These are phyloP conservation scores for Tachina fera DNA, from an alignment of 2,888 invertebrate genomes.

Conservation along the genomic window DNA sequence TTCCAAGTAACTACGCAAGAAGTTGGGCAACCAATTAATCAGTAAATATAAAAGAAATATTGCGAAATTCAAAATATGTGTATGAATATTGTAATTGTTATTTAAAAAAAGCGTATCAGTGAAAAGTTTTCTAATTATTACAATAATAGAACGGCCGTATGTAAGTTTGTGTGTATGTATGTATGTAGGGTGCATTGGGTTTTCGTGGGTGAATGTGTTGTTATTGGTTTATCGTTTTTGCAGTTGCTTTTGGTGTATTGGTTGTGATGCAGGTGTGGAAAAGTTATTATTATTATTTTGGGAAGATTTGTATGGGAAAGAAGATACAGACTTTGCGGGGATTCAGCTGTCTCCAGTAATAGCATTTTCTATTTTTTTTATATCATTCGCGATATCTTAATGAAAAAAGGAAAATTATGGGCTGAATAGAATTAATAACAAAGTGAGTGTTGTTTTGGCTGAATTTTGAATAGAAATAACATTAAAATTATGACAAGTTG, in stretches of 20 bases:
- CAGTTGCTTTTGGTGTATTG: background rate
- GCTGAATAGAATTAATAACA: too few species aligned
- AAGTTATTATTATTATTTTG: background rate
- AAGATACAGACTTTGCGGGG: background rate
- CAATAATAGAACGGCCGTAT: too few species aligned
- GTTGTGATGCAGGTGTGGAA: background rate
- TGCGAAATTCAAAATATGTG: conserved; percentile 1
- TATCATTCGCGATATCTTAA: too few species aligned
- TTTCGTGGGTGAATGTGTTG: background rate
- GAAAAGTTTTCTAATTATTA: background rate
- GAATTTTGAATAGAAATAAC: too few species aligned
- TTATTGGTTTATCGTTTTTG: background rate
- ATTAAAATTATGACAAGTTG: too few species aligned
- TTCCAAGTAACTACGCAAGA: conserved; percentile 20
- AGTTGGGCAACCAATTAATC: background rate
- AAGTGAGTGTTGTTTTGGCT: too few species aligned
- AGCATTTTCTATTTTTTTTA: too few species aligned
- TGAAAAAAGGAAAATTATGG: too few species aligned
- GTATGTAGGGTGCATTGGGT: background rate
- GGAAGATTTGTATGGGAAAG: background rate
- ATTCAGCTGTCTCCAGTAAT: too few species aligned
- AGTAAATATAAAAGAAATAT: background rate
- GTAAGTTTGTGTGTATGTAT: too few species aligned
- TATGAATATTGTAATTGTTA: background rate
- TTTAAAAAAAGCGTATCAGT: background rate